These are phyloP conservation scores for Theonella swinhoei DNA, from an alignment of 37 sponge, comb jelly and placozoan species.

Conservation along the genomic window DNA sequence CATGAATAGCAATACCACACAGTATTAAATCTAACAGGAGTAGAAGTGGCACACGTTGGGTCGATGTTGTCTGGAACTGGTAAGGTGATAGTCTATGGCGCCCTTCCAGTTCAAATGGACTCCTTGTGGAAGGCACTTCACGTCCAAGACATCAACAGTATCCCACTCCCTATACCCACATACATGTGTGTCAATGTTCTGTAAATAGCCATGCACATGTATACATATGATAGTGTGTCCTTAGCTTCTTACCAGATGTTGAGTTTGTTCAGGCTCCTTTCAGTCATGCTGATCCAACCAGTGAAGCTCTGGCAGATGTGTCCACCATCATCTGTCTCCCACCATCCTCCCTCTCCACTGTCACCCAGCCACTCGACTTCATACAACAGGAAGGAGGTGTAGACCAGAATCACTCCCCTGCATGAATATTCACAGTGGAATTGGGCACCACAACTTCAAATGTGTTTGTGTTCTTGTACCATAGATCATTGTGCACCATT, in stretches of 20 bases:
- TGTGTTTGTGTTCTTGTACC: neutral
- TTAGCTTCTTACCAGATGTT: conserved; percentile 40
- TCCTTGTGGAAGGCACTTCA: neutral
- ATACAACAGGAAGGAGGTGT: conserved; percentile 70
- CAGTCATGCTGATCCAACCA: neutral
- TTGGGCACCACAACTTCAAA: neutral
- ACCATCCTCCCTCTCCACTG: conserved; percentile 20
- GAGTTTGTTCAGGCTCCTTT: conserved; percentile 41
- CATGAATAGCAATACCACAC: neutral
- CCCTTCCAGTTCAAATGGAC: conserved; percentile 4
- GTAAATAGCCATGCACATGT: no score
- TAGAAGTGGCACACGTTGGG: conserved; percentile 29
- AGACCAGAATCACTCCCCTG: neutral
- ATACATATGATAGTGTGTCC: neutral
- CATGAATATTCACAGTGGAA: no score
- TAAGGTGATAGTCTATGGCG: conserved; percentile 38
- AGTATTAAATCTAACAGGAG: neutral
- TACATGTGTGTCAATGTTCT: no score
- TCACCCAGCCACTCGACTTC: conserved; percentile 55
- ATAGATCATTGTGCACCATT: neutral
- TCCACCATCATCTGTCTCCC: conserved; percentile 46
- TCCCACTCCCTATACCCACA: neutral
- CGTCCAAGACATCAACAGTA: neutral
- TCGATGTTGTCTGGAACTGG: neutral
- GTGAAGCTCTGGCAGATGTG: conserved; percentile 7